Conservation (phyloP, 2,797 vertebrate genomes). For the Sibirionetta formosa region DNA sequence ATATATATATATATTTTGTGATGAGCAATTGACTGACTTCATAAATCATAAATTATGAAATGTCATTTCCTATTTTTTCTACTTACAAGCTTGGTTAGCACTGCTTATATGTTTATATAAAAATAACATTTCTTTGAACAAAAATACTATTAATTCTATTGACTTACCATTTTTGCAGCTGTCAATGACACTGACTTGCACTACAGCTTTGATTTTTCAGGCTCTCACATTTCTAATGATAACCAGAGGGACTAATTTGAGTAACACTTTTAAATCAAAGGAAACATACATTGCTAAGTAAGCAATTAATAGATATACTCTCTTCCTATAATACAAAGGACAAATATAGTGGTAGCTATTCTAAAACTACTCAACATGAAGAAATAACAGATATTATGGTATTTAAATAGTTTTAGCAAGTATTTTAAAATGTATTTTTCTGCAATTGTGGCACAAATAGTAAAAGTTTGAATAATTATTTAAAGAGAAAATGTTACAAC, state of each 20-base stretch:
- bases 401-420: not conserved
- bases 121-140: slow-evolving; percentile 32
- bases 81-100: not conserved
- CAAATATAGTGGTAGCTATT: not conserved
- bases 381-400: not conserved
- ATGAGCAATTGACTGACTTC: not conserved
- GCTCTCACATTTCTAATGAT: slow-evolving; percentile 56
- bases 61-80: not conserved
- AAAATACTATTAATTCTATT: slow-evolving; percentile 50
- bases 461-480: not conserved
- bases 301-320: slow-evolving; percentile 40
- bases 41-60: not conserved
- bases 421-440: not conserved
- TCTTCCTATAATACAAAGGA: not conserved
- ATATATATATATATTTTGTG: not conserved
- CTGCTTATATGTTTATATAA: slow-evolving; percentile 45
- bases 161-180: slow-evolving; percentile 58
- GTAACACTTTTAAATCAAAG: slow-evolving; percentile 51
- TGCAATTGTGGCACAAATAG: not conserved
- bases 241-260: slow-evolving; percentile 67
- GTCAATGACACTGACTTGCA: slow-evolving; percentile 51
- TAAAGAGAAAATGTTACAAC: not conserved
- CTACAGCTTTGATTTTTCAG: slow-evolving; percentile 58
- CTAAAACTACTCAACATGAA: not conserved
- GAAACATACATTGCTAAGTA: slow-evolving; percentile 46